Percentiles rank a stretch among this genome's conserved stretches.
Evolutionary conservation across 2,888 invertebrate genomes (phyloP).

Genomic region (Drosophila meridiana): DNA sequence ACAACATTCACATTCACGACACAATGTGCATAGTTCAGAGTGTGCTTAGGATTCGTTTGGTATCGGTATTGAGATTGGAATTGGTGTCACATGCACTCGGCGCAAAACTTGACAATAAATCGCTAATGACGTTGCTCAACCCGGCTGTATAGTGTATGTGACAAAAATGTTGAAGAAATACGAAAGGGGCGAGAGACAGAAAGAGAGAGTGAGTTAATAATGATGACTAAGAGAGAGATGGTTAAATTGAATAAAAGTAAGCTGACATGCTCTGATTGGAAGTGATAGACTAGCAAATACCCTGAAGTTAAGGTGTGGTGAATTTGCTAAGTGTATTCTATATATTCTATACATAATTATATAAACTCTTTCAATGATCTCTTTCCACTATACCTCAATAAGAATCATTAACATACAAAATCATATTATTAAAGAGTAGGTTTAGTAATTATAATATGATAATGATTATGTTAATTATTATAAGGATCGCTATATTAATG

Average conservation of each 20-base stretch:
- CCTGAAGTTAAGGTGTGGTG: neutral
- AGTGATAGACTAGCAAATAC: neutral
- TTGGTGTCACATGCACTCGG: constrained; percentile 42
- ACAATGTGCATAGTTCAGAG: constrained; percentile 36
- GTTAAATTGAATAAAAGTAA: neutral
- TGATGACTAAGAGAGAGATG: constrained; percentile 9
- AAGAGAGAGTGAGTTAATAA: neutral
- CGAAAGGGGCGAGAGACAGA: neutral
- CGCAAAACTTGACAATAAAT: constrained; percentile 36
- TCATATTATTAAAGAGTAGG: too few species aligned
- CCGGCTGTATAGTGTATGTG: constrained; percentile 5
- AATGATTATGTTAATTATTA: neutral
- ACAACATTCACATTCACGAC: constrained; percentile 17
- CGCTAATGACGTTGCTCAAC: constrained; percentile 35
- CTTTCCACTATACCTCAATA: too few species aligned
- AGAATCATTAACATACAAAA: too few species aligned
- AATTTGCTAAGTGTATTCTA: neutral
- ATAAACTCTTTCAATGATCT: too few species aligned
- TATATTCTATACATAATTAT: neutral
- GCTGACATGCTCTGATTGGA: neutral
- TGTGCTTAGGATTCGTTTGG: constrained; percentile 15
- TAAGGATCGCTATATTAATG: neutral
- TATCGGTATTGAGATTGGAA: constrained; percentile 16
- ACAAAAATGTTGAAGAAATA: neutral
- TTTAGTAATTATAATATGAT: too few species aligned